Conservation (phyloP, 2,888 invertebrate genomes). For the Drosophila ezoana region DNA sequence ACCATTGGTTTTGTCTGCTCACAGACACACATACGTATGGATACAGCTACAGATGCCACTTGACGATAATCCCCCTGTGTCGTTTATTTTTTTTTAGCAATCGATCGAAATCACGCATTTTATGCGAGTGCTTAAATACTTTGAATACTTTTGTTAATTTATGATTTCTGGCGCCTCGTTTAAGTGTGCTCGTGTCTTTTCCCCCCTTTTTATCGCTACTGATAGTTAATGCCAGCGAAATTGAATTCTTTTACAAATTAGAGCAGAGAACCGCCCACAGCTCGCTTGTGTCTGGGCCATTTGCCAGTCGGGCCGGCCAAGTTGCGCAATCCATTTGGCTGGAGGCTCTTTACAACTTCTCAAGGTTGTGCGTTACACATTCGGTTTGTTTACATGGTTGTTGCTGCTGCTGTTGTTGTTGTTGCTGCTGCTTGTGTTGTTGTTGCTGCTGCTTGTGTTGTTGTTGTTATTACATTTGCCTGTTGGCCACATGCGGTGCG, state of each 20-base stretch:
- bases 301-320: constrained; percentile 32
- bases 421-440: neutral
- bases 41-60: constrained; percentile 7
- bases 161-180: constrained; percentile 28
- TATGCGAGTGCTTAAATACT: constrained; percentile 2
- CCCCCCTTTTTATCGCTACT: constrained; percentile 10
- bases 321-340: constrained; percentile 52
- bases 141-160: constrained; percentile 8
- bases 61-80: constrained; percentile 11
- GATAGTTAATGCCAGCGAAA: constrained; percentile 16
- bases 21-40: constrained; percentile 1
- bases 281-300: constrained; percentile 45
- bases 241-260: constrained; percentile 34
- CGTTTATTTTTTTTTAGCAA: neutral
- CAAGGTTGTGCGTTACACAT: constrained; percentile 62
- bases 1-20: constrained; percentile 1
- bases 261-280: constrained; percentile 30
- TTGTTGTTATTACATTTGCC: constrained; percentile 42
- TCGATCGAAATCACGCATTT: constrained; percentile 13
- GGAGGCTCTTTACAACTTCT: constrained; percentile 40
- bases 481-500: constrained; percentile 48
- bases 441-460: constrained; percentile 6
- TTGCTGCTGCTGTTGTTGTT: constrained; percentile 7
- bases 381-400: constrained; percentile 44
- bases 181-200: neutral